phyloP scores from a whole-genome alignment of 2,113 vertebrate genomes.

The Callorhinus ursinus region DNA sequence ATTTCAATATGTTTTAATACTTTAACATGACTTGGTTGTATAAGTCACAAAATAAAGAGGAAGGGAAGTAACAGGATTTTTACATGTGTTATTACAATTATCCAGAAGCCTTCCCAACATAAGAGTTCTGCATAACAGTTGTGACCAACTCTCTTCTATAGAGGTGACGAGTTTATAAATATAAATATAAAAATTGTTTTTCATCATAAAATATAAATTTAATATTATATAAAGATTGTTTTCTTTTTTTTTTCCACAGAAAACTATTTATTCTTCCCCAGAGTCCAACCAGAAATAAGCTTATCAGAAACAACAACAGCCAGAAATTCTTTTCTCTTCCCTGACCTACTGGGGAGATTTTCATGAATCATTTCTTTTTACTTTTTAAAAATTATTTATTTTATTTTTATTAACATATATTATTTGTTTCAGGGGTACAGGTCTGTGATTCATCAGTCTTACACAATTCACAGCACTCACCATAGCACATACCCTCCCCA shows the following conservation, averaged over 20 bases:
- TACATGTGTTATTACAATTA: not conserved
- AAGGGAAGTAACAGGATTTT: not conserved
- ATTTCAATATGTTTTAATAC: not conserved
- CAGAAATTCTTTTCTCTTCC: not conserved
- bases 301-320: not conserved
- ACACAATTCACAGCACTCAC: too few species aligned
- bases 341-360: not conserved
- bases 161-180: not conserved
- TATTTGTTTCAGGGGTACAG: too few species aligned
- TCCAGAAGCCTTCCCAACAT: not conserved
- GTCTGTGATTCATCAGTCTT: too few species aligned
- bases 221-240: not conserved
- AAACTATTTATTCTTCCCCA: constrained; percentile 11
- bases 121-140: not conserved
- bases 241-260: not conserved
- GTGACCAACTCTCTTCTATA: not conserved
- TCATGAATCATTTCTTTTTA: not conserved
- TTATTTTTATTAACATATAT: too few species aligned
- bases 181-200: not conserved
- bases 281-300: constrained; percentile 18
- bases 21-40: not conserved
- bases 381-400: too few species aligned
- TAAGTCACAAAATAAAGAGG: not conserved
- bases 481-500: too few species aligned
- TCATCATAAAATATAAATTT: not conserved